Percentiles rank a stretch among this genome's conserved stretches.
phyloP scores from a whole-genome alignment of 1,140 invertebrate species.

The Gonatopus flavifemur region DNA sequence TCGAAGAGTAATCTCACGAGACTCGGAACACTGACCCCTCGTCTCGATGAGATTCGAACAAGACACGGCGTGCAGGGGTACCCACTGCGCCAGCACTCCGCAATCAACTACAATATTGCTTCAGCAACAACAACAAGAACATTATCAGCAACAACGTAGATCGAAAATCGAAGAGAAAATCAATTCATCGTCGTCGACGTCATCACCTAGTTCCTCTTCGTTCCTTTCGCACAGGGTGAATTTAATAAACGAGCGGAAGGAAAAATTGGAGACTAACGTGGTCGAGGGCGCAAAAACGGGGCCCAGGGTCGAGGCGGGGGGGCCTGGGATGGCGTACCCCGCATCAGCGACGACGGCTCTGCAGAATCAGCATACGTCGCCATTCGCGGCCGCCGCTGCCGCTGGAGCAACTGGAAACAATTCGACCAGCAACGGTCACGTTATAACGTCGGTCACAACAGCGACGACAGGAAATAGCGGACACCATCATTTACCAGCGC shows the following conservation, averaged over 20 bases:
- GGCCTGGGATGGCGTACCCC: conserved; percentile 59
- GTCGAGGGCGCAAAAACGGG: conserved; percentile 54
- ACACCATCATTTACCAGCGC: conserved; percentile 65
- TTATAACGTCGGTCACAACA: conserved; percentile 48
- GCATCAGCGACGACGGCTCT: conserved; percentile 53
- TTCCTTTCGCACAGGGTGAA: no score
- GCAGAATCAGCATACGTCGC: conserved; percentile 50
- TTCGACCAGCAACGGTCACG: conserved; percentile 37
- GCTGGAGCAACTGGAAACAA: conserved; percentile 18
- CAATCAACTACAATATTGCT: conserved; percentile 50
- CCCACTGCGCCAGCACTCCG: conserved; percentile 60
- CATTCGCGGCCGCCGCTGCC: conserved; percentile 4
- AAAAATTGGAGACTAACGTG: conserved; percentile 45
- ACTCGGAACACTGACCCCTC: conserved; percentile 48
- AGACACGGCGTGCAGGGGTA: conserved; percentile 58
- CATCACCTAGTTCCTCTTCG: no score
- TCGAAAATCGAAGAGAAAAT: conserved; percentile 36
- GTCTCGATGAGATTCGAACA: conserved; percentile 61
- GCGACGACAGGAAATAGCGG: conserved; percentile 49
- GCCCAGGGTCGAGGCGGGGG: conserved; percentile 53
- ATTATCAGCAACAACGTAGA: conserved; percentile 11
- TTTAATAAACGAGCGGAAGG: conserved; percentile 17
- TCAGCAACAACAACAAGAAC: conserved; percentile 38
- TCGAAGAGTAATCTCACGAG: conserved; percentile 53
- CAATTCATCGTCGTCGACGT: conserved; percentile 35